Conservation (phyloP, 1,140 invertebrate species). For the Bombus haemorrhoidalis region DNA sequence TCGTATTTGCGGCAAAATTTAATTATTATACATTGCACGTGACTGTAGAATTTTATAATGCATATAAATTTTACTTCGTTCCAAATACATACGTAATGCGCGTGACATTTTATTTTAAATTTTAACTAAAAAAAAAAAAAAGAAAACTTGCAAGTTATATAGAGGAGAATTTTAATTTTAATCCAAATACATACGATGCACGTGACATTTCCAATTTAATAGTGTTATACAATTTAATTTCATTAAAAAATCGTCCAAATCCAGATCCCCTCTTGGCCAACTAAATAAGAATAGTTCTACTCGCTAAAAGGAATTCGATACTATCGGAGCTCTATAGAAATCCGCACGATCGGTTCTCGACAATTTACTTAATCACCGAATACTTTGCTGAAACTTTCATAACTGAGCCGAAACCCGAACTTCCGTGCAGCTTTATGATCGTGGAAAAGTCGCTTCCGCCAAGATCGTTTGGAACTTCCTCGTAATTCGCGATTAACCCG, state of each 20-base stretch:
- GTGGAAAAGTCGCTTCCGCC: neutral
- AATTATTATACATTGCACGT: neutral
- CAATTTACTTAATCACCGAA: constrained; percentile 30
- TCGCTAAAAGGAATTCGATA: constrained; percentile 7
- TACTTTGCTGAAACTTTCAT: constrained; percentile 22
- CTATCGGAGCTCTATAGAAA: neutral
- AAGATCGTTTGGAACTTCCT: neutral
- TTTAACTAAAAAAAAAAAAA: neutral
- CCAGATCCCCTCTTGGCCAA: no score
- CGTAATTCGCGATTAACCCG: constrained; percentile 11
- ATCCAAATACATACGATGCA: neutral
- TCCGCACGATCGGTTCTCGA: constrained; percentile 3
- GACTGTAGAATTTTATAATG: neutral
- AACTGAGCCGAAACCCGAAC: constrained; percentile 21
- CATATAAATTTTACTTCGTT: neutral
- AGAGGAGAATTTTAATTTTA: neutral
- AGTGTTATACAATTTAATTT: neutral
- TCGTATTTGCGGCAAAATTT: neutral
- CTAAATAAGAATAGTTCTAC: neutral
- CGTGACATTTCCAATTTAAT: neutral
- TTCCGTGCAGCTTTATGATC: constrained; percentile 6
- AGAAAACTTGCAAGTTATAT: neutral
- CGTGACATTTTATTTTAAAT: neutral
- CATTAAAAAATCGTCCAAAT: neutral
- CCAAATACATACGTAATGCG: no score